Conservation (phyloP, 1,140 invertebrate species). For the Holcopasites calliopsidis region DNA sequence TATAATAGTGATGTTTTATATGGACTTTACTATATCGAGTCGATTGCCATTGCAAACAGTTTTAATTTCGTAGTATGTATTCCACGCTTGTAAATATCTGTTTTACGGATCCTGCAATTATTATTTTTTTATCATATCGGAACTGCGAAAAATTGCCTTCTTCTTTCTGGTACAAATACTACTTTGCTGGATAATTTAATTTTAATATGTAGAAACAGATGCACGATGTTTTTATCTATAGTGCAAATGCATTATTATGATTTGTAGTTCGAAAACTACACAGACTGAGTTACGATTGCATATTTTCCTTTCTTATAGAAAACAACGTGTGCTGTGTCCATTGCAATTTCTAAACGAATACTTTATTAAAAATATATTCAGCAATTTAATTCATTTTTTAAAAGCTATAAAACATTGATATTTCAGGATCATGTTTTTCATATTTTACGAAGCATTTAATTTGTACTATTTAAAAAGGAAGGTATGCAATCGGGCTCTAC, state of each 20-base stretch:
- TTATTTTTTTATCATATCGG: conserved; percentile 23
- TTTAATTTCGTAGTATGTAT: conserved; percentile 33
- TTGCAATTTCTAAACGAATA: conserved; percentile 3
- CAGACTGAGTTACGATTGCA: conserved; percentile 52
- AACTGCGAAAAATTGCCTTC: conserved; percentile 26
- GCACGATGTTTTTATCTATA: conserved; percentile 29
- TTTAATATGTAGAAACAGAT: conserved; percentile 28
- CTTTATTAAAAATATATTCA: neutral
- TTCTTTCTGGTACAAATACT: conserved; percentile 41
- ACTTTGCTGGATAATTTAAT: conserved; percentile 36
- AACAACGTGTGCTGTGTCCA: neutral
- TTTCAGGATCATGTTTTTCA: conserved; percentile 5
- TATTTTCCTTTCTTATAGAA: conserved; percentile 44
- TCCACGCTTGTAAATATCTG: conserved; percentile 37
- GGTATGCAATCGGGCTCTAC: conserved; percentile 43
- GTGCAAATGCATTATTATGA: conserved; percentile 32
- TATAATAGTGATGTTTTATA: conserved; percentile 34
- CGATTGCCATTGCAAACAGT: conserved; percentile 34
- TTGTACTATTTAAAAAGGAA: conserved; percentile 38
- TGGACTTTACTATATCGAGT: conserved; percentile 37
- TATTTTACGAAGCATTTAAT: conserved; percentile 18
- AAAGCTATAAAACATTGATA: neutral
- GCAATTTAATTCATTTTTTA: neutral
- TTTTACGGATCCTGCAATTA: conserved; percentile 5
- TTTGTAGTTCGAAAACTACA: conserved; percentile 41